These are phyloP conservation scores for Vireo griseus DNA, from an alignment of 2,797 vertebrate species.

Conservation along the genomic window DNA sequence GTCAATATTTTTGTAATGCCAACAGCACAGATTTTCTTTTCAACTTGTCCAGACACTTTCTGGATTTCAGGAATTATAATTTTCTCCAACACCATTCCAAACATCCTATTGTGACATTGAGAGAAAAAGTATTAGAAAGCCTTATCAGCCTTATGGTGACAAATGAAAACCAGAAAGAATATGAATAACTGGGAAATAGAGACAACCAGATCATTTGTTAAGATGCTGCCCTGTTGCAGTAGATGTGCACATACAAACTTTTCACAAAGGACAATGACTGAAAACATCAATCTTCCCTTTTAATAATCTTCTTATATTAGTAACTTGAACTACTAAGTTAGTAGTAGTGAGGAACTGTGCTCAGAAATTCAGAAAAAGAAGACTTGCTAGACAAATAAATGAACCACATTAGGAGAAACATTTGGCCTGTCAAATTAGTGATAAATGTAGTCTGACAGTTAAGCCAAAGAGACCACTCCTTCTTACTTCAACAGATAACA, in stretches of 20 bases:
- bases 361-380: background rate
- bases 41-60: slow-evolving; percentile 93
- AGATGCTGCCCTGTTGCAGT: background rate
- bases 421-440: background rate
- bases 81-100: slow-evolving; percentile 98
- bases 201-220: background rate
- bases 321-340: background rate
- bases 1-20: slow-evolving; percentile 95
- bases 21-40: slow-evolving; percentile 98
- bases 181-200: background rate
- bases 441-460: background rate
- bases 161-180: background rate
- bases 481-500: background rate
- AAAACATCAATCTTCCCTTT: background rate
- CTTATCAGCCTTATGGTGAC: background rate
- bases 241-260: background rate
- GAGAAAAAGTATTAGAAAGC: background rate
- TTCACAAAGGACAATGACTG: background rate
- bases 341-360: background rate
- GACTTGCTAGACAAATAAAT: background rate
- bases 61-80: slow-evolving; percentile 97
- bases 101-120: slow-evolving; percentile 83
- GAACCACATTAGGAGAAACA: background rate
- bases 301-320: background rate
- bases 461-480: background rate